phyloP scores from a whole-genome alignment of 2,113 vertebrate genomes.

The Oncorhynchus mykiss region DNA sequence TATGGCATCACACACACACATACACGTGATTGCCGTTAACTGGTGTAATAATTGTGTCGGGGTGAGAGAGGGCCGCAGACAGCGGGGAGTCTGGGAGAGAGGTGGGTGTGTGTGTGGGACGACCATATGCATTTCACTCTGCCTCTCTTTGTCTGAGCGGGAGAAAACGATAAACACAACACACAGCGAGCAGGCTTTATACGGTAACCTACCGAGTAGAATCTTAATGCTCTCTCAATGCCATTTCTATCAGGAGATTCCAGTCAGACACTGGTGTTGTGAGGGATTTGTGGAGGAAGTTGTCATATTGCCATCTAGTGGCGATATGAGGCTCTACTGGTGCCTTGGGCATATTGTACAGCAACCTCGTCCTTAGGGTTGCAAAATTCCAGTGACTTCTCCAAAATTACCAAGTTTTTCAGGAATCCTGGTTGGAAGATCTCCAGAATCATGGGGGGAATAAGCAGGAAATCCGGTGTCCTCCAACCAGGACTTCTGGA shows the following conservation, averaged over 20 bases:
- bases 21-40: conserved; percentile 4
- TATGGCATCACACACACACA: conserved; percentile 5
- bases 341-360: background rate
- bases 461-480: no score
- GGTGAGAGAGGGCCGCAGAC: conserved; percentile 56
- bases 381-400: no score
- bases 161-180: conserved; percentile 40
- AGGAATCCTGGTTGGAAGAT: no score
- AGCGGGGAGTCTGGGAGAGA: conserved; percentile 60
- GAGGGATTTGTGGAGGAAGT: conserved; percentile 30
- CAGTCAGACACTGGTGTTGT: background rate
- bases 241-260: conserved; percentile 3
- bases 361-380: background rate
- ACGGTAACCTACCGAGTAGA: conserved; percentile 48
- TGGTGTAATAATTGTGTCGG: conserved; percentile 7
- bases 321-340: conserved; percentile 8
- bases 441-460: no score
- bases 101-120: conserved; percentile 65
- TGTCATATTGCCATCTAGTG: conserved; percentile 75
- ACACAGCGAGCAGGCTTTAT: conserved; percentile 41
- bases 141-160: conserved; percentile 26
- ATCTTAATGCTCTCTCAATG: conserved; percentile 53
- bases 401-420: no score
- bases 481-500: no score
- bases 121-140: conserved; percentile 64